These are phyloP conservation scores for Xyliphius kryptos DNA, from an alignment of 2,113 vertebrate species.

Conservation along the genomic window DNA sequence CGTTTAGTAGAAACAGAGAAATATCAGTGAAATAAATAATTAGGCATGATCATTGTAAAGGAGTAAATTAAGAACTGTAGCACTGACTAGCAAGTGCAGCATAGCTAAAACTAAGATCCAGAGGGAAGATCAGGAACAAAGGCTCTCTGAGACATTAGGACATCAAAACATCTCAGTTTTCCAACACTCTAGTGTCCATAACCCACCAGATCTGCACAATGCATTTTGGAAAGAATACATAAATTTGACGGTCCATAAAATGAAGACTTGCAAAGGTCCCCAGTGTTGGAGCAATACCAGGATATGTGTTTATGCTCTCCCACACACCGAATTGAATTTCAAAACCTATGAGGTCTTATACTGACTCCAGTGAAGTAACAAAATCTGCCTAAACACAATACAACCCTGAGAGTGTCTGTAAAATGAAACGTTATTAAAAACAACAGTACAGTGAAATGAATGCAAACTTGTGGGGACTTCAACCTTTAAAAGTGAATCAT, in stretches of 20 bases:
- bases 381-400: conserved; percentile 1
- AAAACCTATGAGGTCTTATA: conserved; percentile 16
- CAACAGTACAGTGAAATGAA: neutral
- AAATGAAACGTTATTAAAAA: neutral
- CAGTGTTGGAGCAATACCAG: neutral
- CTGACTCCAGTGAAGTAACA: conserved; percentile 2
- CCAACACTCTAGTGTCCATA: no score
- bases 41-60: no score
- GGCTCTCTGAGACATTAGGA: no score
- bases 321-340: conserved; percentile 13
- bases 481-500: neutral
- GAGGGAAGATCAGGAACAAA: no score
- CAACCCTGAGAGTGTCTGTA: neutral
- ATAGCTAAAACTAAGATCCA: no score
- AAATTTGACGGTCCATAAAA: neutral
- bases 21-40: no score
- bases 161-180: no score
- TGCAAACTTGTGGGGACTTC: neutral
- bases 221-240: neutral
- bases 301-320: neutral
- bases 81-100: no score
- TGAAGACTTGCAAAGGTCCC: neutral
- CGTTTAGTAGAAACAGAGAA: no score
- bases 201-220: no score
- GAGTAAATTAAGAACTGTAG: no score